Conservation (phyloP, 2,888 invertebrate genomes). For the Rhagium mordax region DNA sequence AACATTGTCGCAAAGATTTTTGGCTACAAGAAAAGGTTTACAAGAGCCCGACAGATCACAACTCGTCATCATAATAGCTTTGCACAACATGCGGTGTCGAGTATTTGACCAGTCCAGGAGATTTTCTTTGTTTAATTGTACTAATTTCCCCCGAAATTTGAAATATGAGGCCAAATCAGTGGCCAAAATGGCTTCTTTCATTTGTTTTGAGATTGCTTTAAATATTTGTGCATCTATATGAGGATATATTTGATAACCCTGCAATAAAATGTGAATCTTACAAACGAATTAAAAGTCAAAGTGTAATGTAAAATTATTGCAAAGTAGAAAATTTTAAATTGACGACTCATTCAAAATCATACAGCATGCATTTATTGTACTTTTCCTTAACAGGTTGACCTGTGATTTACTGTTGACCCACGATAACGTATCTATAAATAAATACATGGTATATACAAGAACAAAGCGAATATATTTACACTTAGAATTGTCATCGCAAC, state of each 20-base stretch:
- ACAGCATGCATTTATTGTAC: too few species aligned
- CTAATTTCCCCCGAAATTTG: constrained; percentile 71
- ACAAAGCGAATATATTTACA: constrained; percentile 62
- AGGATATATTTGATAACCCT: constrained; percentile 73
- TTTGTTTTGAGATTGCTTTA: constrained; percentile 70
- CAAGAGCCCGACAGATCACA: constrained; percentile 75
- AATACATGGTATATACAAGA: not conserved
- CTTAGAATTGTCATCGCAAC: constrained; percentile 74
- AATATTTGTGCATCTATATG: constrained; percentile 68
- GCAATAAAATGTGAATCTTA: constrained; percentile 46
- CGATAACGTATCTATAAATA: too few species aligned
- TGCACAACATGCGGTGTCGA: constrained; percentile 72
- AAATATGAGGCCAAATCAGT: constrained; percentile 76
- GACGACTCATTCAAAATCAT: too few species aligned
- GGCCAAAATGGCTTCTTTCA: constrained; percentile 74
- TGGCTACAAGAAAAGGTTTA: constrained; percentile 75
- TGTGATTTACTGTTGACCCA: too few species aligned
- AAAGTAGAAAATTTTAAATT: too few species aligned
- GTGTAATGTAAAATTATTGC: too few species aligned
- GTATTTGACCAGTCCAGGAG: constrained; percentile 71
- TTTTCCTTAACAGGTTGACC: too few species aligned
- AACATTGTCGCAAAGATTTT: constrained; percentile 72
- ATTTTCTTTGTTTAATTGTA: constrained; percentile 71
- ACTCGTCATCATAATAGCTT: constrained; percentile 75
- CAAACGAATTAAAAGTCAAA: not conserved